These are phyloP conservation scores for Nemurella pictetii DNA, from an alignment of 2,888 invertebrate species.

Conservation along the genomic window DNA sequence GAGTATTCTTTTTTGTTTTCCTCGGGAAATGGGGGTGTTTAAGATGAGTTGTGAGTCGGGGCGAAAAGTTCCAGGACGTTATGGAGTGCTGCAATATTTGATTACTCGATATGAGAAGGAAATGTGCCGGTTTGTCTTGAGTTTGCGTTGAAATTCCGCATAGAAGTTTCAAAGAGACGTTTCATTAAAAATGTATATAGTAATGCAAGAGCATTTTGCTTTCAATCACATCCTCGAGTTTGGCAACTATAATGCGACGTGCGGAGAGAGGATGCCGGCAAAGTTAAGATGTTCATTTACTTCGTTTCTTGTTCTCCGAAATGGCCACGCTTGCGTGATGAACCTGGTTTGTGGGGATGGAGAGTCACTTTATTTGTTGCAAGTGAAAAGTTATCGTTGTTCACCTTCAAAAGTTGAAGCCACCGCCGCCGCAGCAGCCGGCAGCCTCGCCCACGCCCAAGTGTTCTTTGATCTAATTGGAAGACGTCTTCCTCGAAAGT, in stretches of 20 bases:
- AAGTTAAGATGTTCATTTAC: not conserved
- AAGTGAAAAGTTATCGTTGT: not conserved
- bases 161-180: not conserved
- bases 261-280: not conserved
- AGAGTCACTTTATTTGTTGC: constrained; percentile 7
- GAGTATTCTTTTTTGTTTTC: not conserved
- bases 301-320: not conserved
- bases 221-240: not conserved
- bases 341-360: not conserved
- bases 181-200: not conserved
- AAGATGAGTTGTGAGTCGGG: not conserved
- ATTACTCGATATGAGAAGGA: not conserved
- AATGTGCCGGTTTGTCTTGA: not conserved
- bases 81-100: not conserved
- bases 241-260: not conserved
- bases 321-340: not conserved
- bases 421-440: not conserved
- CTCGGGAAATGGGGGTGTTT: not conserved
- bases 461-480: constrained; percentile 2
- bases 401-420: not conserved
- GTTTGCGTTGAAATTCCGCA: not conserved
- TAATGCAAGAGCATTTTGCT: not conserved
- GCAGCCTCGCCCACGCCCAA: not conserved
- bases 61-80: not conserved
- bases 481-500: not conserved